Evolutionary conservation across 2,888 invertebrate species (phyloP), one percentile per base, ranked within the genome.

Genomic region (Allophyes oxyacanthae): DNA sequence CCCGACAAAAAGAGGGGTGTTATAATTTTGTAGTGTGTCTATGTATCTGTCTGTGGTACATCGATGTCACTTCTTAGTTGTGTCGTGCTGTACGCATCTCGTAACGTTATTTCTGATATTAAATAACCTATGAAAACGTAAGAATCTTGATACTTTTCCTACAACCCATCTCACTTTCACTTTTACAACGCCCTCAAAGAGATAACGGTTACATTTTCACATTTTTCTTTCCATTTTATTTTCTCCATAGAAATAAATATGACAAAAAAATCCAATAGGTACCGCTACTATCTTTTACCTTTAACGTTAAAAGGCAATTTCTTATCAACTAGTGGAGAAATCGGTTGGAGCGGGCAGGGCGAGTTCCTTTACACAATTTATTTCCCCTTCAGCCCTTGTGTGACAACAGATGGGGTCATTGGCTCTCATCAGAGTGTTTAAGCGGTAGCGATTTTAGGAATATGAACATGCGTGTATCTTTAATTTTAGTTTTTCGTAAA

Each of bases 281-380:
- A 38, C 28, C 13, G 28, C 8, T 33, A 40, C 52, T 64, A 64
- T 66, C 66, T 49, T 40, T 62, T 70, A 64, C 77, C 67, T 74
- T 74, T 64, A 51, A 53, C 64, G 63, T 67, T 75, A 74, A 74
- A 62, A 63, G 63, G 64, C 75, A 53, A 71, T 75, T 65, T 65
- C 75, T 77, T 75, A 75, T 75, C 77, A 77, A 77, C 43, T 59
- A 57, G 67, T 61, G 63, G 53, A 32, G 77, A 65, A 75, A 77
- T 75, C 75, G 74, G 72, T 62, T 61, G 67, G 76, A 78, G 75
- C 72, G 68, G 42, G 38, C 69, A 72, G 60, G 59, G 67, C 64
- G 64, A 67, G 75, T 64, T 76, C 72, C 71, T 77, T 74, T 73
- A 78, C 77, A 77, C 85, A 81, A 86, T 87, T 86, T 87, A 86